Conservation (phyloP, 2,113 vertebrate species). For the Oncorhynchus clarkii region DNA sequence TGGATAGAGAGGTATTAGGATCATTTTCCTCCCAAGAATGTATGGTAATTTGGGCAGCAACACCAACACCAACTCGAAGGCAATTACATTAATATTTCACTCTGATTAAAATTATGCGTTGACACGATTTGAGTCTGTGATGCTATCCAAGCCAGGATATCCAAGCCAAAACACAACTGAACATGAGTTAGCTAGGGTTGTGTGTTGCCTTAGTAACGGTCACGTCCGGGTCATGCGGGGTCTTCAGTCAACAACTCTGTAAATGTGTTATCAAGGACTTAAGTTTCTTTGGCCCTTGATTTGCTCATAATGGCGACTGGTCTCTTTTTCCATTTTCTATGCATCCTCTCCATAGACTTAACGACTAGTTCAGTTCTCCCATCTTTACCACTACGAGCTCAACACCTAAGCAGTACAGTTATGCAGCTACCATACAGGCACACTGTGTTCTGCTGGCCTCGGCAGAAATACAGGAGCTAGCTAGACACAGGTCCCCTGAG, state of each 20-base stretch:
- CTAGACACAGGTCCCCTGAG: conserved; percentile 47
- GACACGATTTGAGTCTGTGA: too few species aligned
- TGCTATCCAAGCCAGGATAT: too few species aligned
- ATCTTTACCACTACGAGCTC: background rate
- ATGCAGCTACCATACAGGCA: background rate
- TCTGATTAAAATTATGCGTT: too few species aligned
- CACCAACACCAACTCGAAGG: too few species aligned
- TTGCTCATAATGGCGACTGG: background rate
- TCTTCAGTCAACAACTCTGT: background rate
- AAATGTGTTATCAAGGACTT: background rate
- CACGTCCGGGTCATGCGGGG: background rate
- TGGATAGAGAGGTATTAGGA: background rate
- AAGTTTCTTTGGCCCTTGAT: background rate
- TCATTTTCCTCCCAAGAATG: too few species aligned
- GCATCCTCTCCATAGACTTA: background rate
- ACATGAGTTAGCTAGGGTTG: too few species aligned
- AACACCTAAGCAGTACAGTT: conserved; percentile 18
- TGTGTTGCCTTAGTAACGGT: background rate
- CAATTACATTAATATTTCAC: too few species aligned
- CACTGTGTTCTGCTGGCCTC: conserved; percentile 51
- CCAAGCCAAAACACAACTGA: too few species aligned
- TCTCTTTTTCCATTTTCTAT: background rate
- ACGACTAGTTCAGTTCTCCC: background rate
- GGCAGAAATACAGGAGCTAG: conserved; percentile 51
- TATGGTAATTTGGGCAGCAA: too few species aligned